These are phyloP conservation scores for Arctia plantaginis DNA, from an alignment of 2,888 invertebrate species.

Conservation along the genomic window DNA sequence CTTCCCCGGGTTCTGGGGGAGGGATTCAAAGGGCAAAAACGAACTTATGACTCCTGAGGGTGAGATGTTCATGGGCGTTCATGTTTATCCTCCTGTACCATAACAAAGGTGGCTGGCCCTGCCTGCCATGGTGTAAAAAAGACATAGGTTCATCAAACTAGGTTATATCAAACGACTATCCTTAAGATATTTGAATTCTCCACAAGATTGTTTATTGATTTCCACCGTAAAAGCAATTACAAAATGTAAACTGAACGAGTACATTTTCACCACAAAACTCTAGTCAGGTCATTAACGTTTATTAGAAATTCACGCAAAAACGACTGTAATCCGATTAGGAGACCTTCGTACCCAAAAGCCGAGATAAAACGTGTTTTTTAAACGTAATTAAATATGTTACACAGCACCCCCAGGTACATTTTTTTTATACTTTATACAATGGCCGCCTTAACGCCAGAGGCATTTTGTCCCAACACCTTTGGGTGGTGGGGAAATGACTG, in stretches of 20 bases:
- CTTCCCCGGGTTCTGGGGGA: too few relatives aligned
- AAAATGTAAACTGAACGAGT: background rate
- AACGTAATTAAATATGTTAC: slow-evolving; percentile 3
- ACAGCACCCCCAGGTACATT: background rate
- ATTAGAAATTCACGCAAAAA: slow-evolving; percentile 19
- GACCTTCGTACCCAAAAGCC: background rate
- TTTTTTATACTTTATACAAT: too few relatives aligned
- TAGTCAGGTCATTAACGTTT: slow-evolving; percentile 6
- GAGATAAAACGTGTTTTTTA: slow-evolving; percentile 8
- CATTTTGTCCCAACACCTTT: too few relatives aligned
- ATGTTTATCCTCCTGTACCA: too few relatives aligned
- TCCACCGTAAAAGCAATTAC: background rate
- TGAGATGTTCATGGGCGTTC: too few relatives aligned
- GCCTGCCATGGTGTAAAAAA: too few relatives aligned
- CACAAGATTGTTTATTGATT: background rate
- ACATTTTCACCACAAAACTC: background rate
- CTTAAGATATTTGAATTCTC: background rate
- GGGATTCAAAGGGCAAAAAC: too few relatives aligned
- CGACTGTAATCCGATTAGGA: slow-evolving; percentile 16
- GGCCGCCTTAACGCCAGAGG: too few relatives aligned
- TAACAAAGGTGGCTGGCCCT: too few relatives aligned
- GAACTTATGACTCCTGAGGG: too few relatives aligned
- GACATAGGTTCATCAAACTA: too few relatives aligned
- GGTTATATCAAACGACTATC: background rate
- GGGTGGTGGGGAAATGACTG: too few relatives aligned